Conservation (phyloP, 1,140 invertebrate genomes). For the Drosophila grimshawi region DNA sequence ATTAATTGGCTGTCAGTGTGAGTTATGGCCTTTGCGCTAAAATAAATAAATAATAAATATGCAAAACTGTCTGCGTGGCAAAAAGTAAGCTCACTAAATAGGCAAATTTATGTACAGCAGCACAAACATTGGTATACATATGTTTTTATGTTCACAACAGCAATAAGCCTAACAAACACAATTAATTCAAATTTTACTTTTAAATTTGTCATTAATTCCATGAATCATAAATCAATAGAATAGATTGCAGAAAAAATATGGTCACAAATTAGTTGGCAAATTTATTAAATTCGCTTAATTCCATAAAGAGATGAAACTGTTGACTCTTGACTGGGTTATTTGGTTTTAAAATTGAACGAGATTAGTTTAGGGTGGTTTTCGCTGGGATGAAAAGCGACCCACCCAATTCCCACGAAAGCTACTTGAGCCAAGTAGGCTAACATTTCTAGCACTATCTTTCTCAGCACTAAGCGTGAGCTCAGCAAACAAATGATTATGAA, state of each 20-base stretch:
- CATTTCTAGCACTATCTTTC: neutral
- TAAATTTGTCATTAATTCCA: conserved; percentile 22
- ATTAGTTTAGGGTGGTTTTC: too few relatives aligned
- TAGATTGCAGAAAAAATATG: conserved; percentile 3
- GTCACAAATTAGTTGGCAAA: neutral
- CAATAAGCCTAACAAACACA: conserved; percentile 45
- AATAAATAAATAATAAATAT: conserved; percentile 80
- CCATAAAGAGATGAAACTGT: neutral
- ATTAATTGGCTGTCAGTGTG: conserved; percentile 80
- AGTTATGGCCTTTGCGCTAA: conserved; percentile 71
- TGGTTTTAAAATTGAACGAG: neutral
- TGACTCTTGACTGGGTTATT: neutral
- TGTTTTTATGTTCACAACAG: conserved; percentile 48
- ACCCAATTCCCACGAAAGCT: too few relatives aligned
- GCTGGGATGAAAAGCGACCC: too few relatives aligned
- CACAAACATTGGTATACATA: conserved; percentile 27
- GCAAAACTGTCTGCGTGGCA: conserved; percentile 57
- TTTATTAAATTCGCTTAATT: neutral
- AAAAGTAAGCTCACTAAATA: conserved; percentile 49
- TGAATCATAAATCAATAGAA: conserved; percentile 35
- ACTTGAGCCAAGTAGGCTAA: too few relatives aligned
- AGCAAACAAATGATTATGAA: neutral
- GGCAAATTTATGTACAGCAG: conserved; percentile 64
- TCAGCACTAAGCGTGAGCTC: neutral
- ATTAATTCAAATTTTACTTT: conserved; percentile 12